Evolutionary conservation across 2,797 vertebrate species (phyloP).

Genomic region (Trichosurus vulpecula): DNA sequence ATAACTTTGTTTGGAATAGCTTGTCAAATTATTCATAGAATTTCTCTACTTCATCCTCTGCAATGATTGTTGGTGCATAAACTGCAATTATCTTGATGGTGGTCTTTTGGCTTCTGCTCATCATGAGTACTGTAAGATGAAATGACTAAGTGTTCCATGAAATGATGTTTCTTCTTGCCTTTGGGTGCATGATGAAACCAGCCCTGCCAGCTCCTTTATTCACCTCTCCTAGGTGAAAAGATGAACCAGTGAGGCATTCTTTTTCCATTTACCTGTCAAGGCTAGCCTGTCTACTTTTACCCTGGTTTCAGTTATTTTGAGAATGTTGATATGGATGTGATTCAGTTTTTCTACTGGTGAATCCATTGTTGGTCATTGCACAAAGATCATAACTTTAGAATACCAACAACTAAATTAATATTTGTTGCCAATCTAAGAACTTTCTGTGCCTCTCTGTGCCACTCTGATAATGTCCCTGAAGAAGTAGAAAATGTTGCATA

Average conservation of each 20-base stretch:
- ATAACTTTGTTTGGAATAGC: constrained; percentile 6
- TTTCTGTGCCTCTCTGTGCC: background rate
- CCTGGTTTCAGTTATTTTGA: background rate
- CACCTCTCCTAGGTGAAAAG: background rate
- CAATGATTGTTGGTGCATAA: background rate
- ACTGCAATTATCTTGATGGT: background rate
- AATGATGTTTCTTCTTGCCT: background rate
- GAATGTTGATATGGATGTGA: background rate
- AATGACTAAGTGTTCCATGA: constrained; percentile 2
- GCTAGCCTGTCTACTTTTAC: background rate
- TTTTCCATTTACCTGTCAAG: background rate
- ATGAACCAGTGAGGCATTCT: background rate
- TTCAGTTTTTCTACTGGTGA: background rate
- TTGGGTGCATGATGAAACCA: background rate
- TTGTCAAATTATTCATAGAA: constrained; percentile 7
- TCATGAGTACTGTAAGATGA: background rate
- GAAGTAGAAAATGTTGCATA: background rate
- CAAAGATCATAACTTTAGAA: background rate
- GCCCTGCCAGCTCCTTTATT: background rate
- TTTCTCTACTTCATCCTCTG: background rate
- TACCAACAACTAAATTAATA: background rate
- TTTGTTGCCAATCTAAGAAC: background rate
- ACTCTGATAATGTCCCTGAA: background rate
- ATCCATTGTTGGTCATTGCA: background rate
- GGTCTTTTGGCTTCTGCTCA: background rate